Base-by-base conservation (phyloP, 2,888 invertebrate species). In the Neoaliturus tenellus region DNA sequence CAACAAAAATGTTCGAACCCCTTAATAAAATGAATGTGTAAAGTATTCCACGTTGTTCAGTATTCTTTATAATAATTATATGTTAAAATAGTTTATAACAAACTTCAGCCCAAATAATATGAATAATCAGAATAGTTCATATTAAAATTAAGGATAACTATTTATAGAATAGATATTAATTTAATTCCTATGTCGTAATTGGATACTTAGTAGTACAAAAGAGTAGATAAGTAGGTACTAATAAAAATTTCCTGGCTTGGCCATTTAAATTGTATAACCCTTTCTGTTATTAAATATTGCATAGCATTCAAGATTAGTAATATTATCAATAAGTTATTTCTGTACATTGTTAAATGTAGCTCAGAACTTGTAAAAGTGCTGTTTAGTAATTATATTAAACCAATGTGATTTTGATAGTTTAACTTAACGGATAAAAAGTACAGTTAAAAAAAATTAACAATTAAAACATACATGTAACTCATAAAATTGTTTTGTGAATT, bases 41-140 rank as follows among this genome's bases (percentile, higher is more conserved):
- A 62, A 51, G 51, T 51, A 51, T 51, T 62, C 62, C 62, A 62
- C 62, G 62, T 62, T 62, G 62, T 62, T 55, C 17, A 14, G 23
- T 51, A 62, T 28, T 28, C 31, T 28, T 62, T 12, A 28, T 8
- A 51, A 51, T 28, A 62, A 28, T 10, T 62, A 12, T 62, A 28
- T 23, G 51, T 23, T 23, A 51, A 55, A 62, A 4, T 62, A 62
- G 25, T 62, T 31, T 55, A 14, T 51, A 51, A 14, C 12, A 12
- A 39, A 8, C 39, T 8, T n/a, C n/a, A n/a, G 17, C 17, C 44
- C 17, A 14, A 44, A 6, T 14, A 51, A 51, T 51, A 51, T 6
- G n/a, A n/a, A n/a, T n/a, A 51, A 23, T 14, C 20, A 51, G 23
- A 3, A 51, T 51, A 23, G 23, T 51, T 20, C 23, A 23, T 51